Conservation (phyloP, 2,888 invertebrate genomes). For the Cerastoderma edule region DNA sequence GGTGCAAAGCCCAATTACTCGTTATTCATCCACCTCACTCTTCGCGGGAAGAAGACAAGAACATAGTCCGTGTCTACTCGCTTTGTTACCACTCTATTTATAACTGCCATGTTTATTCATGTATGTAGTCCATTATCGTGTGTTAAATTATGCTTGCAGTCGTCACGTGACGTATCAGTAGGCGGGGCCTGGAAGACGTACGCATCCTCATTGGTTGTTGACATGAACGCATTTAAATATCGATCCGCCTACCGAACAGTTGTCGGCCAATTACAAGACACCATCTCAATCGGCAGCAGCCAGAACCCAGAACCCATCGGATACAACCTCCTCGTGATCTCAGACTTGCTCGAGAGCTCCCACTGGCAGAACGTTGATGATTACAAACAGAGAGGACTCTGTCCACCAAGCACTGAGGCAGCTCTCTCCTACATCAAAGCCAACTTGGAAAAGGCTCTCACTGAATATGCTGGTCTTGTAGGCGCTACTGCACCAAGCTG, state of each 20-base stretch:
- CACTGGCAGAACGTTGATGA: slow-evolving; percentile 58
- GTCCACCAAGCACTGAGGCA: slow-evolving; percentile 55
- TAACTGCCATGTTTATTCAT: no score
- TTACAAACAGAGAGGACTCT: slow-evolving; percentile 49
- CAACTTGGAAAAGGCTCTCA: slow-evolving; percentile 52
- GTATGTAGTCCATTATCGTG: no score
- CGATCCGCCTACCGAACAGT: slow-evolving; percentile 48
- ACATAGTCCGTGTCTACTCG: no score
- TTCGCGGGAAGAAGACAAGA: no score
- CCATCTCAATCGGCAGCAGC: slow-evolving; percentile 47
- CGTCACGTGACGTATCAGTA: slow-evolving; percentile 53
- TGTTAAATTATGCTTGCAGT: no score
- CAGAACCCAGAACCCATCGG: slow-evolving; percentile 57
- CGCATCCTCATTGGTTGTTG: slow-evolving; percentile 57
- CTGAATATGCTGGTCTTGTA: slow-evolving; percentile 46
- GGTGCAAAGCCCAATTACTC: no score
- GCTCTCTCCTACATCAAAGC: slow-evolving; percentile 38
- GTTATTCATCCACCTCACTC: no score
- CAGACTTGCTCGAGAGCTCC: slow-evolving; percentile 49
- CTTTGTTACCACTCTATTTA: no score
- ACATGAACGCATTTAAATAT: slow-evolving; percentile 50
- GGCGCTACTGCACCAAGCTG: slow-evolving; percentile 42
- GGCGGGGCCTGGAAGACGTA: slow-evolving; percentile 56
- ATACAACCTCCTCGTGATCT: slow-evolving; percentile 34
- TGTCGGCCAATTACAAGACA: slow-evolving; percentile 47